Conservation (phyloP, 2,797 vertebrate species). For the Oryzias sinensis region DNA sequence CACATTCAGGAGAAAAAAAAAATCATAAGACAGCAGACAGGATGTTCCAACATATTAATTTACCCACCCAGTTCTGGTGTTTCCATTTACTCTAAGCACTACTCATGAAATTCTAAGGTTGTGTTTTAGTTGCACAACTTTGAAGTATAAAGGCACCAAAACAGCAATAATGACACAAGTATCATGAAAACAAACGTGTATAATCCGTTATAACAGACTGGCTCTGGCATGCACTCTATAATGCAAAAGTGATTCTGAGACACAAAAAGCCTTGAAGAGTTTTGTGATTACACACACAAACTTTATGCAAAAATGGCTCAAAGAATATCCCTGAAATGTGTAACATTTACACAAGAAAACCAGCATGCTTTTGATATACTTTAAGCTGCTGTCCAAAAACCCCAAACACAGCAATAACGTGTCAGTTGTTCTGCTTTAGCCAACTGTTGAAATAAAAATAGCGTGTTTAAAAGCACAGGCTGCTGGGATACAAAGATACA, state of each 20-base stretch:
- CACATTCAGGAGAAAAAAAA: slow-evolving; percentile 1
- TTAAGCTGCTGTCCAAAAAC: not conserved
- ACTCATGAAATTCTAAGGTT: not conserved
- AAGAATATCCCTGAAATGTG: slow-evolving; percentile 38
- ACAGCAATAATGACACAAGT: slow-evolving; percentile 1
- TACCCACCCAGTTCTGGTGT: not conserved
- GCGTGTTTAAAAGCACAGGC: not conserved
- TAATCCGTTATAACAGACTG: slow-evolving; percentile 13
- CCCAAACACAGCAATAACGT: not conserved
- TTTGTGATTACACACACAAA: slow-evolving; percentile 35
- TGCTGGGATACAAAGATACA: not conserved
- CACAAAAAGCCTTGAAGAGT: not conserved
- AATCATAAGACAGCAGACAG: slow-evolving; percentile 1
- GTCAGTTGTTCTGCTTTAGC: not conserved
- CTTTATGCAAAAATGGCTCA: slow-evolving; percentile 10
- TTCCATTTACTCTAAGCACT: slow-evolving; percentile 5
- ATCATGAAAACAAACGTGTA: not conserved
- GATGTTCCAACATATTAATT: slow-evolving; percentile 1
- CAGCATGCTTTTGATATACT: slow-evolving; percentile 4
- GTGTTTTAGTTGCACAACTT: not conserved
- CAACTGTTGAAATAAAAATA: not conserved
- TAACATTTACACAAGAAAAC: slow-evolving; percentile 35
- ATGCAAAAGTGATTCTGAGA: slow-evolving; percentile 1
- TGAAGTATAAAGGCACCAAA: not conserved
- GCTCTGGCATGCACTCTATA: not conserved